phyloP scores from a whole-genome alignment of 2,113 vertebrate species.

The Myotis lucifugus region DNA sequence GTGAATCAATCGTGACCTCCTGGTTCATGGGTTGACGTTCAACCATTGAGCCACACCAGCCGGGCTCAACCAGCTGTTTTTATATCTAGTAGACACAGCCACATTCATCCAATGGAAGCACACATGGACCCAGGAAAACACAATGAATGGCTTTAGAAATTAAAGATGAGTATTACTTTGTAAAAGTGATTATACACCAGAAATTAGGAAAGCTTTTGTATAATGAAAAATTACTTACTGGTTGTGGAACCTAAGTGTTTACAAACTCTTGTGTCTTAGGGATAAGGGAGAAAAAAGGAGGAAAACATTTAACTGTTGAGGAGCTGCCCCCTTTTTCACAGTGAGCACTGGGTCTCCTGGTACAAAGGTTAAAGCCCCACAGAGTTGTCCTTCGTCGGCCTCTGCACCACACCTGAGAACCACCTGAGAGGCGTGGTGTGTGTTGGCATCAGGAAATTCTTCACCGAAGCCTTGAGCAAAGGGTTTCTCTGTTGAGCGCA shows the following conservation, averaged over 20 bases:
- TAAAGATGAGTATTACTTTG: neutral
- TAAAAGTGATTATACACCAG: neutral
- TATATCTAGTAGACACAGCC: neutral
- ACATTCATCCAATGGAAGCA: neutral
- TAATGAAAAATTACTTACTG: neutral
- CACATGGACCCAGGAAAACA: neutral
- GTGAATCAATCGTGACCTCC: too few species aligned
- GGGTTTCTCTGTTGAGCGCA: neutral
- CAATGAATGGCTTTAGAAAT: neutral
- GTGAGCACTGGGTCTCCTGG: neutral
- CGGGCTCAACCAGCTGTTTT: neutral
- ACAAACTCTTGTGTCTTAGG: neutral
- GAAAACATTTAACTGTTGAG: neutral
- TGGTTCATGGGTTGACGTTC: too few species aligned
- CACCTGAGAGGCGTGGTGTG: neutral
- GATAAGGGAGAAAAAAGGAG: neutral
- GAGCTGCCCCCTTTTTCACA: neutral
- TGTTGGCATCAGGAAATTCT: neutral
- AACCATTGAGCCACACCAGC: too few species aligned
- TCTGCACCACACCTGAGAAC: neutral
- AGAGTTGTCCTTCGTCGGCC: neutral
- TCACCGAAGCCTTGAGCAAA: neutral
- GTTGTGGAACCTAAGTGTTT: neutral
- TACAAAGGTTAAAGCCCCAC: neutral
- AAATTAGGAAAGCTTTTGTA: neutral